phyloP scores from a whole-genome alignment of 2,888 invertebrate genomes.

The Willowsia nigromaculata region DNA sequence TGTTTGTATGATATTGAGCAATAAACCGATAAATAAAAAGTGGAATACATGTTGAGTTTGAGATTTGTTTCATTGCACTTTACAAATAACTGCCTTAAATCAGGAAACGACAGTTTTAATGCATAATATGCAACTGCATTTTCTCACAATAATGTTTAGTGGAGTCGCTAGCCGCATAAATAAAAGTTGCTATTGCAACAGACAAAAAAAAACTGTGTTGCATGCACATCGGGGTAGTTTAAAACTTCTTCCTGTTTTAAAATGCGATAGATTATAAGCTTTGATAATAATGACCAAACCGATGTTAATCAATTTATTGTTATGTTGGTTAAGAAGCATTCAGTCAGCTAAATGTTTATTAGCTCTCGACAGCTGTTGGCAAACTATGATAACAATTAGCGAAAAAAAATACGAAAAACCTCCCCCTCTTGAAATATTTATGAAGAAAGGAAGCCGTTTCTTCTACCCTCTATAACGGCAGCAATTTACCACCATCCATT shows the following conservation, averaged over 20 bases:
- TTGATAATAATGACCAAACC: not conserved
- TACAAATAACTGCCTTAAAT: too few species aligned
- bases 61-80: too few species aligned
- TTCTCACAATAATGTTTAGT: not conserved
- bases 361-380: not conserved
- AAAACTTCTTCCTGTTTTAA: not conserved
- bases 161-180: too few species aligned
- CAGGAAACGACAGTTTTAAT: too few species aligned
- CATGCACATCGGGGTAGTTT: not conserved
- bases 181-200: too few species aligned
- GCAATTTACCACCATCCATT: slow-evolving; percentile 56
- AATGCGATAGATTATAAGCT: not conserved
- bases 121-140: too few species aligned
- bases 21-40: not conserved
- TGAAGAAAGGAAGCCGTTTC: not conserved
- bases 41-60: too few species aligned
- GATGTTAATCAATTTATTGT: not conserved
- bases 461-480: slow-evolving; percentile 51
- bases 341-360: not conserved
- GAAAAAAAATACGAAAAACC: not conserved
- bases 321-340: too few species aligned
- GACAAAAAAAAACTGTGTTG: not conserved
- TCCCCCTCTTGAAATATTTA: not conserved
- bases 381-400: slow-evolving; percentile 21
- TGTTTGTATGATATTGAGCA: not conserved